Percentiles rank a stretch among this genome's conserved stretches.
Evolutionary conservation across 2,113 vertebrate genomes (phyloP).

Genomic region (Python bivittatus): DNA sequence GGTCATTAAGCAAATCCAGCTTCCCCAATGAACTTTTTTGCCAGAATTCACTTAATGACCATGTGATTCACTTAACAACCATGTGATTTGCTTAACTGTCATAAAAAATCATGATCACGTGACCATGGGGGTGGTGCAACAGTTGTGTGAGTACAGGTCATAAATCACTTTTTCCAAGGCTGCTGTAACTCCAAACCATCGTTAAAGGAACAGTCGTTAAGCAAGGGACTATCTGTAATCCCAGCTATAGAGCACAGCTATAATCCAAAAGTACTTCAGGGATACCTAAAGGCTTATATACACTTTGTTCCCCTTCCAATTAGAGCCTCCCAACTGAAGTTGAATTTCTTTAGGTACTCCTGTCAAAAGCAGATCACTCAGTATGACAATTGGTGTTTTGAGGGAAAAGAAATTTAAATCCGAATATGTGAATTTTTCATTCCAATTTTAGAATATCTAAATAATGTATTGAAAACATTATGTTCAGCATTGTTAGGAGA

Average conservation of each 20-base stretch:
- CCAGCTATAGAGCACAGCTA: not conserved
- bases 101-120: no score
- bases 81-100: no score
- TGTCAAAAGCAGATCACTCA: not conserved
- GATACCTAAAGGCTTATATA: not conserved
- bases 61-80: no score
- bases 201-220: no score
- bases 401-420: not conserved
- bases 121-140: no score
- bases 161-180: no score
- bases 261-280: not conserved
- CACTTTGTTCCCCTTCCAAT: not conserved
- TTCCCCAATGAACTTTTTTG: no score
- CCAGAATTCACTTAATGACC: no score
- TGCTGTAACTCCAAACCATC: no score
- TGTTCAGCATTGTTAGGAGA: not conserved
- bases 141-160: no score
- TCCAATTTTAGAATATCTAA: not conserved
- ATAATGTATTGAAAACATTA: not conserved
- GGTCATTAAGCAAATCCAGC: no score
- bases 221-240: no score
- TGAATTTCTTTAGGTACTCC: not conserved
- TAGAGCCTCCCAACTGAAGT: not conserved
- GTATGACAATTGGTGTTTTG: not conserved
- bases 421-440: not conserved